Base-by-base conservation (phyloP, 2,113 vertebrate species). In the Hystrix brachyura region DNA sequence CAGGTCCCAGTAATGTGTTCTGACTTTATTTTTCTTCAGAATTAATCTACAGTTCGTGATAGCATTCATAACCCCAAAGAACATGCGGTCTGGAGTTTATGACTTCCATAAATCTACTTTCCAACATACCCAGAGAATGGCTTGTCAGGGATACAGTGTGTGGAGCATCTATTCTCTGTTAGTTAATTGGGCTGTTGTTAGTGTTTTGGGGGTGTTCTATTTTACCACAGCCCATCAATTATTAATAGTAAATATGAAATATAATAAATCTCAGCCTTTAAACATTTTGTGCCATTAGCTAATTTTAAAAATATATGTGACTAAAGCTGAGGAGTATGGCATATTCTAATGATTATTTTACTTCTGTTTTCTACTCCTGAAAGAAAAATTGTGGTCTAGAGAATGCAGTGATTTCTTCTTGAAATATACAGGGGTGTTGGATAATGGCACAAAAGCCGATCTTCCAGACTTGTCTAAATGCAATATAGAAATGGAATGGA, bases 41-140 rank as follows among this genome's bases (percentile, higher is more conserved):
- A 90, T 96, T 95, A 96, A 91, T 96, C 90, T 94, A 55, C 5
- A 25, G 15, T 85, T 95, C 81, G 88, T 92, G 87, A 74, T 90
- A 92, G 81, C 43, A 76, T 84, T 94, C 84, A 74, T 10, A 59
- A 53, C 85, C 82, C 79, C 57, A 67, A 94, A 78, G 67, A 91
- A 71, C 38, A 53, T 13, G 1, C 19, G 55, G 17, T 74, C 38
- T 82, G 34, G 59, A 90, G 80, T 91, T 95, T 81, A 85, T 94
- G 91, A 82, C 80, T 92, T 92, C 60, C 53, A 23, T 72, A 91
- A 78, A 93, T 90, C 59, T 83, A 65, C 46, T 85, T 92, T 72
- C 38, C 82, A 74, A 14, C 43, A 65, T 12, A 46, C 27, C 53
- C 51, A 29, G 60, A 67, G 60, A 71, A 86, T 32, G 21, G 4